phyloP scores from a whole-genome alignment of 30 jellyfish, hydroid and myxozoan species.

The Cassiopea xamachana region DNA sequence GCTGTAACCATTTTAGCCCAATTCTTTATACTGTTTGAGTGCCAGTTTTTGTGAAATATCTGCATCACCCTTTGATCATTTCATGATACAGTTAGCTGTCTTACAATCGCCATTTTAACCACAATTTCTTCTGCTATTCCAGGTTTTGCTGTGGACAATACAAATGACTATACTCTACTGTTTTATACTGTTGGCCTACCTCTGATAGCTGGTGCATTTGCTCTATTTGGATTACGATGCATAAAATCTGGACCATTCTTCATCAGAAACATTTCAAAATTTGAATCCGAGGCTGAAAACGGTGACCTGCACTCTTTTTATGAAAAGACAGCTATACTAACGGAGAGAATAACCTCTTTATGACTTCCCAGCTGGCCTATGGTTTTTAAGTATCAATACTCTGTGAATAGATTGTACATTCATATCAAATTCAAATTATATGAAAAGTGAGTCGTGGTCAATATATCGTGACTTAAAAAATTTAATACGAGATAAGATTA shows the following conservation, averaged over 20 bases:
- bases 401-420: too few species aligned
- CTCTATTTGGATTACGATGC: constrained; percentile 7
- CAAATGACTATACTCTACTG: constrained; percentile 13
- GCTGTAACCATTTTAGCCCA: too few species aligned
- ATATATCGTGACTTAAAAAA: too few species aligned
- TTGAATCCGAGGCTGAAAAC: background rate
- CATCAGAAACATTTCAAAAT: background rate
- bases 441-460: too few species aligned
- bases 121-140: background rate
- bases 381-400: too few species aligned
- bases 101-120: background rate
- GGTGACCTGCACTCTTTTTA: background rate
- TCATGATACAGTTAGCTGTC: background rate
- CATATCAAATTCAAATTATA: too few species aligned
- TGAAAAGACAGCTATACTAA: constrained; percentile 4
- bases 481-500: too few species aligned
- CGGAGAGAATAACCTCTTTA: constrained; percentile 11
- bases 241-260: constrained; percentile 29
- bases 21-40: too few species aligned
- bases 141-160: constrained; percentile 21
- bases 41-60: too few species aligned
- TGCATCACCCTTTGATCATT: too few species aligned
- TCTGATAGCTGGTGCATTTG: constrained; percentile 17
- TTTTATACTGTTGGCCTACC: constrained; percentile 34
- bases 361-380: background rate